These are phyloP conservation scores for Amblyraja radiata DNA, from an alignment of 2,797 vertebrate species.

Conservation along the genomic window DNA sequence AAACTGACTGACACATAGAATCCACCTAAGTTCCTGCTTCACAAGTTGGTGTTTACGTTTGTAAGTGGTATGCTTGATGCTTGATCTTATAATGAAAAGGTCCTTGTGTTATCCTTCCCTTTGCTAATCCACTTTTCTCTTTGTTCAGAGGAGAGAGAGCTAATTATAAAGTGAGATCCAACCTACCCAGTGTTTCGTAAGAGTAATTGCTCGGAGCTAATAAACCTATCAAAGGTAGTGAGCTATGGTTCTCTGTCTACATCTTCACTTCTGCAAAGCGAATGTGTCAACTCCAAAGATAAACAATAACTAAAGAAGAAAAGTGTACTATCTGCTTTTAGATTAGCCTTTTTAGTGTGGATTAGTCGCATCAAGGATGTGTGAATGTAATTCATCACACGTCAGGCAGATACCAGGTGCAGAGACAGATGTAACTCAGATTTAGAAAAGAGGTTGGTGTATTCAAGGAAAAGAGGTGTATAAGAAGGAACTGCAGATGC, in stretches of 20 bases:
- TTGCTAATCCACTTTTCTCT: conserved; percentile 25
- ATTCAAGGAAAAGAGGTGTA: background rate
- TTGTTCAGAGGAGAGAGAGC: background rate
- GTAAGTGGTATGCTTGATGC: background rate
- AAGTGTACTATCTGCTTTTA: background rate
- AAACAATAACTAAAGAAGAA: conserved; percentile 30
- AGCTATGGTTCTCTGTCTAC: background rate
- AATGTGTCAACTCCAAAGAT: conserved; percentile 31
- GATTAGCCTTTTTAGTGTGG: conserved; percentile 11
- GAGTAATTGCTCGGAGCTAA: conserved; percentile 17
- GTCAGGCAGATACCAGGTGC: background rate
- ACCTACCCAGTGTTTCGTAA: background rate
- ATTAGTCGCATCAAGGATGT: background rate
- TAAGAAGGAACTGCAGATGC: too few species aligned
- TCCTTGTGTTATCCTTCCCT: background rate
- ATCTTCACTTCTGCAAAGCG: background rate
- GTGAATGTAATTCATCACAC: background rate
- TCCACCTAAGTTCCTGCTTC: background rate
- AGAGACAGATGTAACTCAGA: background rate
- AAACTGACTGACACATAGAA: background rate
- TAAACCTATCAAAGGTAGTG: background rate
- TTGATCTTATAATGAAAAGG: background rate
- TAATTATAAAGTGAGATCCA: background rate
- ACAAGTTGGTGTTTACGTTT: background rate
- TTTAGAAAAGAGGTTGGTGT: background rate